Evolutionary conservation across 1,140 invertebrate species (phyloP).

Genomic region (Drosophila rhopaloa): DNA sequence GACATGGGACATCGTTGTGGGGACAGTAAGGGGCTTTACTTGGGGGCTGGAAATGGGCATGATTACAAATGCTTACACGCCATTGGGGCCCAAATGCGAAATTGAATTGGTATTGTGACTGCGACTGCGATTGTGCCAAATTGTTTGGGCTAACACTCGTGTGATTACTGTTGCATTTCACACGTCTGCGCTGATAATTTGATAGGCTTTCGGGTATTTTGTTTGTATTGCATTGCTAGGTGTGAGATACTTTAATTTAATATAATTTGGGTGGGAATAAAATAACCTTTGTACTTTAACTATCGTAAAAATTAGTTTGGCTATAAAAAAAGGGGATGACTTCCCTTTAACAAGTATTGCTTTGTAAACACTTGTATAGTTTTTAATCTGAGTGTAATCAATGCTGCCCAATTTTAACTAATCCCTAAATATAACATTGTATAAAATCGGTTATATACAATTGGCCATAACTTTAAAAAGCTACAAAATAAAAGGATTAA

Average conservation of each 20-base stretch:
- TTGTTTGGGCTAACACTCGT: constrained; percentile 3
- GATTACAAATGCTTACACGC: constrained; percentile 29
- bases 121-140: constrained; percentile 17
- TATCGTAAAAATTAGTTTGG: too few species aligned
- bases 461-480: too few species aligned
- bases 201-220: constrained; percentile 31
- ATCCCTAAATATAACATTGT: too few species aligned
- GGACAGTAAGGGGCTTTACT: constrained; percentile 4
- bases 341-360: too few species aligned
- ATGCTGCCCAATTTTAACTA: too few species aligned
- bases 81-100: neutral
- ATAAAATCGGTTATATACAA: too few species aligned
- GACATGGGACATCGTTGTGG: constrained; percentile 13
- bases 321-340: too few species aligned
- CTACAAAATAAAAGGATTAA: too few species aligned
- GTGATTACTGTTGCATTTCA: constrained; percentile 48
- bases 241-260: constrained; percentile 1
- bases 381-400: too few species aligned
- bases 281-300: too few species aligned
- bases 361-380: too few species aligned
- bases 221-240: constrained; percentile 27
- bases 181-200: constrained; percentile 63
- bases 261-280: too few species aligned
- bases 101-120: constrained; percentile 10
- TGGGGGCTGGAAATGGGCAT: constrained; percentile 3